phyloP scores from a whole-genome alignment of 2,888 invertebrate species.

The Eustalomyia histrio region DNA sequence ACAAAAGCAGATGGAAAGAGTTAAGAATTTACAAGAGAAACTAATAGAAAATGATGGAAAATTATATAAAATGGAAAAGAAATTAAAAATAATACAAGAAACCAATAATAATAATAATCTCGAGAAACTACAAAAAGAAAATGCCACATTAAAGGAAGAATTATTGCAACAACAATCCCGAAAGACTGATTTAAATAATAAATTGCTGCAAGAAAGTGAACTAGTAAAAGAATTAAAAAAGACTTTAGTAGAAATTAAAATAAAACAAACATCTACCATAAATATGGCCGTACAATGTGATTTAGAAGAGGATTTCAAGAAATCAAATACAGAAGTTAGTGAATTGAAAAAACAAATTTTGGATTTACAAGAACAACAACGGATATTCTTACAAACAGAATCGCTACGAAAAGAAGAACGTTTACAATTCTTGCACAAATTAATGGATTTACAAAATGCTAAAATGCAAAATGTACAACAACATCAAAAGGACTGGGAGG shows the following conservation, averaged over 20 bases:
- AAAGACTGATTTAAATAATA: slow-evolving; percentile 37
- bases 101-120: neutral
- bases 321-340: slow-evolving; percentile 10
- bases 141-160: slow-evolving; percentile 24
- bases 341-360: slow-evolving; percentile 29
- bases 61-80: slow-evolving; percentile 54
- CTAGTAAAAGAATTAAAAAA: slow-evolving; percentile 50
- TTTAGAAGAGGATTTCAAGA: neutral
- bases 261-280: slow-evolving; percentile 25
- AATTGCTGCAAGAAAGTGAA: slow-evolving; percentile 27
- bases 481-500: slow-evolving; percentile 74
- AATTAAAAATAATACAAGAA: slow-evolving; percentile 3
- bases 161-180: slow-evolving; percentile 19
- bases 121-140: slow-evolving; percentile 28
- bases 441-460: slow-evolving; percentile 72
- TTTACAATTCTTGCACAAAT: slow-evolving; percentile 69
- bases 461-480: slow-evolving; percentile 72
- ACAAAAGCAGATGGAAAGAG: slow-evolving; percentile 17
- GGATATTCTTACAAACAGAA: slow-evolving; percentile 11
- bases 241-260: slow-evolving; percentile 32
- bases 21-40: slow-evolving; percentile 12
- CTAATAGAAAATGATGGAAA: slow-evolving; percentile 45
- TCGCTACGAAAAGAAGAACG: slow-evolving; percentile 52
- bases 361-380: slow-evolving; percentile 31
- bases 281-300: slow-evolving; percentile 42